Percentiles rank a stretch among this genome's conserved stretches.
These are phyloP conservation scores for Eristalis intricaria DNA, from an alignment of 2,888 invertebrate species.

Conservation along the genomic window DNA sequence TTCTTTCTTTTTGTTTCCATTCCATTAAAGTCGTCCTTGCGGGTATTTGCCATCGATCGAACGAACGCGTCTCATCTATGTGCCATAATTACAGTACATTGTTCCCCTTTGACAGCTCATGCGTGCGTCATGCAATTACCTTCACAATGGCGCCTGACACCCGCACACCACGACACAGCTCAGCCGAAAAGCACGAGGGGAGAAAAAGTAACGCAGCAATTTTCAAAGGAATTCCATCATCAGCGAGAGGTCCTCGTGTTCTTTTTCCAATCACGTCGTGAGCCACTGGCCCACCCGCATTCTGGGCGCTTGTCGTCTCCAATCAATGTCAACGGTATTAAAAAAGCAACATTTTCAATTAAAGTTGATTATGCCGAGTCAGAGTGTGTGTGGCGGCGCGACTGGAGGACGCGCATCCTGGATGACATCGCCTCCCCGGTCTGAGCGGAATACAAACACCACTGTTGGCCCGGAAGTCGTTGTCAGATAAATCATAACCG, in stretches of 20 bases:
- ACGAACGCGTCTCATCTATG: slow-evolving; percentile 2
- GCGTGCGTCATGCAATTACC: slow-evolving; percentile 30
- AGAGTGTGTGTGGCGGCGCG: background rate
- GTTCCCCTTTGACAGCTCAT: slow-evolving; percentile 23
- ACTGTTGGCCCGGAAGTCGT: background rate
- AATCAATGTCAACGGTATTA: background rate
- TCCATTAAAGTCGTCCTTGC: background rate
- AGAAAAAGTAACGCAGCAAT: background rate
- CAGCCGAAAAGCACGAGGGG: background rate
- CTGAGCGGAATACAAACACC: background rate
- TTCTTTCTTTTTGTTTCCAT: background rate
- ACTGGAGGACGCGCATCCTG: slow-evolving; percentile 15
- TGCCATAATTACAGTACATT: background rate
- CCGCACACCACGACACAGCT: background rate
- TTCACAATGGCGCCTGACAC: background rate
- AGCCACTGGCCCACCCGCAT: background rate
- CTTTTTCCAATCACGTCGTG: background rate
- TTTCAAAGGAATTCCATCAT: background rate
- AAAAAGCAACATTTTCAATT: slow-evolving; percentile 30
- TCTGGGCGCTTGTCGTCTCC: background rate
- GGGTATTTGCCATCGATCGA: background rate
- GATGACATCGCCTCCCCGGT: background rate
- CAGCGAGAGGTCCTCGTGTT: background rate
- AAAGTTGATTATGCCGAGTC: slow-evolving; percentile 32
- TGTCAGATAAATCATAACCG: slow-evolving; percentile 20